These are phyloP conservation scores for Engraulis encrasicolus DNA, from an alignment of 2,113 vertebrate genomes.

Conservation along the genomic window DNA sequence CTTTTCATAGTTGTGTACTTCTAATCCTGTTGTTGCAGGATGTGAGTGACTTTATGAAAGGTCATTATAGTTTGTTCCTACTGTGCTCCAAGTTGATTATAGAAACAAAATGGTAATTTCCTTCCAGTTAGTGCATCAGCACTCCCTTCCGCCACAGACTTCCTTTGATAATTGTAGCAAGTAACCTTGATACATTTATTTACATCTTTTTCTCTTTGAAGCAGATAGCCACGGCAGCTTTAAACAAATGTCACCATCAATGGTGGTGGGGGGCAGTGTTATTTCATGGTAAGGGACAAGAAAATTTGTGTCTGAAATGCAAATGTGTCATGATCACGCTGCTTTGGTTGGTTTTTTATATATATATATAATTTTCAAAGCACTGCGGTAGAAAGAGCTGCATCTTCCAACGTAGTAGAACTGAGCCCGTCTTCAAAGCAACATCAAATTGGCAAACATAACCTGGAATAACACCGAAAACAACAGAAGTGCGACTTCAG, in stretches of 20 bases:
- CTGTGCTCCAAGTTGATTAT: slow-evolving; percentile 44
- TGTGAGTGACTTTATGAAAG: slow-evolving; percentile 27
- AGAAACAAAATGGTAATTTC: slow-evolving; percentile 52
- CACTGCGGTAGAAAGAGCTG: slow-evolving; percentile 26
- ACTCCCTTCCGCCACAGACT: slow-evolving; percentile 37
- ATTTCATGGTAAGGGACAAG: slow-evolving; percentile 48
- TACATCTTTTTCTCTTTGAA: slow-evolving; percentile 54
- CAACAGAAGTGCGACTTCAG: background rate
- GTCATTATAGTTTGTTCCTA: slow-evolving; percentile 18
- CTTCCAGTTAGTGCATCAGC: slow-evolving; percentile 44
- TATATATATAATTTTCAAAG: slow-evolving; percentile 29
- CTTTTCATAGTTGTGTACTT: background rate
- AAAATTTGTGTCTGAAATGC: slow-evolving; percentile 53
- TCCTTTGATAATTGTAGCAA: slow-evolving; percentile 53
- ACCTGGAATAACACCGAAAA: background rate
- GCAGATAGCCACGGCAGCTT: slow-evolving; percentile 46
- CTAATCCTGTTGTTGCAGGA: slow-evolving; percentile 18
- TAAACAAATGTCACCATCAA: slow-evolving; percentile 47
- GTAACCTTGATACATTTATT: slow-evolving; percentile 56
- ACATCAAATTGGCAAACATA: background rate
- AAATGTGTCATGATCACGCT: slow-evolving; percentile 44
- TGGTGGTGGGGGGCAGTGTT: slow-evolving; percentile 43
- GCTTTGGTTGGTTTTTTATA: slow-evolving; percentile 20
- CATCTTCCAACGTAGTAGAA: background rate
- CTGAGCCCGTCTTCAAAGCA: background rate